Evolutionary conservation across 1,140 invertebrate species (phyloP), one percentile per base, ranked within the genome.

Genomic region (Drosophila ohnishii): DNA sequence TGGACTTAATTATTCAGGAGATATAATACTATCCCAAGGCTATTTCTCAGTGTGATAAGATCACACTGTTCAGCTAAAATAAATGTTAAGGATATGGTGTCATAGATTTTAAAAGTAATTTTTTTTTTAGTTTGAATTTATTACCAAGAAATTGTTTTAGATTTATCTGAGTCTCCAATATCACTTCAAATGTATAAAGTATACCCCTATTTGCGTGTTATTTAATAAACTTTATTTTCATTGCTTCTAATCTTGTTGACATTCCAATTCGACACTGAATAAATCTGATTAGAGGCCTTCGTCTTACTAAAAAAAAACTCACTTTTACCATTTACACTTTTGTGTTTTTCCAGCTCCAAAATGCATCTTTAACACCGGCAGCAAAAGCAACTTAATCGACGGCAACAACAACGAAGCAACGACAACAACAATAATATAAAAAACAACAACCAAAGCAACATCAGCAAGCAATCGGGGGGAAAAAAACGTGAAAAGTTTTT

Each of bases 341-440:
- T 13, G 48, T 3, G 2, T 35, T 34, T 59, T 69, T 71, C 0
- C 69, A 87, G 84, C 63, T 74, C 47, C 73, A 77, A 75, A 83
- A 87, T 87, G 84, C 78, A 80, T 75, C 59, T 88, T 66, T 88
- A 87, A 73, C 44, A 63, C 14, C 51, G 58, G 11, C 51, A 70
- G 30, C 32, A 51, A 50, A 44, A 59, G 19, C 37, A 58, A 34
- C 59, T 37, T 25, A 37, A 53, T 55, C 34, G 65, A 22, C 50
- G 56, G 14, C 35, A 78, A 59, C 40, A 64, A 42, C 35, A 84
- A 57, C 65, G 22, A 30, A 45, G 13, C 14, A 76, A 73, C 57
- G 47, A 61, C 8, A 34, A 30, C 8, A 44, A 40, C 16, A 65
- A 66, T 13, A 73, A 58, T 30, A 70, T 48, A 53, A 39, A 70